A percentile compares a stretch with the other conserved stretches of the same genome.
Conservation (phyloP, 2,797 vertebrate genomes). For the Cuculus canorus region DNA sequence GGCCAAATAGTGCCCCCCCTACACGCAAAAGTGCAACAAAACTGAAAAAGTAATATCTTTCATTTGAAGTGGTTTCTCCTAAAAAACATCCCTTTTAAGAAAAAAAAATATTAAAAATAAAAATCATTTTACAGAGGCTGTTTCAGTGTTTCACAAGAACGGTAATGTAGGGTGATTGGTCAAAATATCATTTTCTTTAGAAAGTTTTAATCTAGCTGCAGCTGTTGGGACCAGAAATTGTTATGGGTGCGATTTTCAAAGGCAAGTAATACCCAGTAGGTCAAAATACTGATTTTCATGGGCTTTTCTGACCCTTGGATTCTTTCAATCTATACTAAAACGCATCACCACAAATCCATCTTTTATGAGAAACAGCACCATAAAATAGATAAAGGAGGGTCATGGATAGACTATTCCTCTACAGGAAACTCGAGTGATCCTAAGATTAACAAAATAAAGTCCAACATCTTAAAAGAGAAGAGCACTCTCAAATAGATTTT, state of each 20-base stretch:
- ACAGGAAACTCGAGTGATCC: not conserved
- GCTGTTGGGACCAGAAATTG: not conserved
- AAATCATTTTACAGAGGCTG: not conserved
- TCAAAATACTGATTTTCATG: not conserved
- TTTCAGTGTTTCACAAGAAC: not conserved
- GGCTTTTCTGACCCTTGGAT: not conserved
- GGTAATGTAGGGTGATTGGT: not conserved
- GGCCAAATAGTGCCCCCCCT: not conserved
- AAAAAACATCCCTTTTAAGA: not conserved
- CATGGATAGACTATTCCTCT: not conserved
- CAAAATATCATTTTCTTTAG: not conserved
- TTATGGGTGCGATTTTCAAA: not conserved
- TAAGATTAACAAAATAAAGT: constrained; percentile 2
- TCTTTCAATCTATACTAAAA: not conserved
- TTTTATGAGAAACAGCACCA: not conserved
- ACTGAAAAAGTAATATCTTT: not conserved
- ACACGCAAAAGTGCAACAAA: not conserved
- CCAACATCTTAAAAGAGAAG: not conserved
- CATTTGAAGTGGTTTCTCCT: not conserved
- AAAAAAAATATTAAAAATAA: not conserved
- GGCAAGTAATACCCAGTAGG: not conserved
- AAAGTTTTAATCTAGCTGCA: not conserved
- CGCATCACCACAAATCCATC: not conserved
- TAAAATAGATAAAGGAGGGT: not conserved
- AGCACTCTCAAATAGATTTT: not conserved